A percentile compares a stretch with the other conserved stretches of the same genome.
phyloP scores from a whole-genome alignment of 2,113 vertebrate species.

The Circaetus gallicus region DNA sequence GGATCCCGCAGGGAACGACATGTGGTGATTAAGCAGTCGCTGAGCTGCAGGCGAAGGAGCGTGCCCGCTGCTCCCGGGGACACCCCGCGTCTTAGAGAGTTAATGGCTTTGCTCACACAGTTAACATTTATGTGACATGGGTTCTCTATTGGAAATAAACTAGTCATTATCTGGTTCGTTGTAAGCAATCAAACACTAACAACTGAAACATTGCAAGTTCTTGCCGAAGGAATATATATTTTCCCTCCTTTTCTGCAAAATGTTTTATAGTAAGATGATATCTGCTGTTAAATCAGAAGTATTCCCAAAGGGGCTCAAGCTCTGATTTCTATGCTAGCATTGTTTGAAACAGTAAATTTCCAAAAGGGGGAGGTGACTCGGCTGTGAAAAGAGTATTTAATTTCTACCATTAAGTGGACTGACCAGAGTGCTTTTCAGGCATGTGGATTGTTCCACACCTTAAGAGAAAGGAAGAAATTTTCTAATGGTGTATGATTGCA shows the following conservation, averaged over 20 bases:
- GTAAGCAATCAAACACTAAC: not conserved
- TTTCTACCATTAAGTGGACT: not conserved
- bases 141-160: not conserved
- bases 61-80: not conserved
- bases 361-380: not conserved
- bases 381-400: not conserved
- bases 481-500: not conserved
- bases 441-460: not conserved
- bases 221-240: not conserved
- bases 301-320: not conserved
- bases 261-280: not conserved
- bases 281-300: not conserved
- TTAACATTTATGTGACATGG: not conserved
- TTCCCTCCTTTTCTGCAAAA: not conserved
- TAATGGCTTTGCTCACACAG: not conserved
- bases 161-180: not conserved
- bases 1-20: not conserved
- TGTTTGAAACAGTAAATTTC: not conserved
- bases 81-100: rapidly evolving
- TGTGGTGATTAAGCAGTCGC: not conserved
- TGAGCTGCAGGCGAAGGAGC: not conserved
- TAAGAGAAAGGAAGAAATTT: not conserved
- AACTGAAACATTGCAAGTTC: not conserved
- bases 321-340: not conserved
- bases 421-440: not conserved